Percentiles rank a stretch among this genome's conserved stretches.
Evolutionary conservation across 2,113 vertebrate species (phyloP).

Genomic region (Anoplopoma fimbria): DNA sequence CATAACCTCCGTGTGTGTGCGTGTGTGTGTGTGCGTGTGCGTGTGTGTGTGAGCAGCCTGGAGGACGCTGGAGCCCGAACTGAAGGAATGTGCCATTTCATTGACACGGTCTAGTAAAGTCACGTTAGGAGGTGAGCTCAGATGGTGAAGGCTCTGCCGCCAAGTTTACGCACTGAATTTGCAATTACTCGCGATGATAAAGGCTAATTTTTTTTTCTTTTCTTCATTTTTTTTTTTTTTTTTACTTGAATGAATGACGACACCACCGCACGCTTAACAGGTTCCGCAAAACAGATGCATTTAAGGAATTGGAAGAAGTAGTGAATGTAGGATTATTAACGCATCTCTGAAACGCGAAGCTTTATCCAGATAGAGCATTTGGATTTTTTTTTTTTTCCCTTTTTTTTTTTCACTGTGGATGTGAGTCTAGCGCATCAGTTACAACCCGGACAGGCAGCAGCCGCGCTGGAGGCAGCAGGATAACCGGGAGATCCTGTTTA

Average conservation of each 20-base stretch:
- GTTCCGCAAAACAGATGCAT: neutral
- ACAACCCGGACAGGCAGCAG: constrained; percentile 39
- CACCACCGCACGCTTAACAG: constrained; percentile 38
- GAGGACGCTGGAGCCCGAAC: constrained; percentile 49
- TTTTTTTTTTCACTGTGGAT: constrained; percentile 53
- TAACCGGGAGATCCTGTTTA: constrained; percentile 46
- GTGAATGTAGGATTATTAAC: constrained; percentile 13
- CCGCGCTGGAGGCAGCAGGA: constrained; percentile 42
- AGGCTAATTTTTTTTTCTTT: neutral
- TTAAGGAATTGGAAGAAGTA: constrained; percentile 39
- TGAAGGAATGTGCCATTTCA: constrained; percentile 74
- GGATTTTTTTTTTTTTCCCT: constrained; percentile 37
- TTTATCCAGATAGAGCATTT: constrained; percentile 33
- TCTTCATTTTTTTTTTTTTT: neutral
- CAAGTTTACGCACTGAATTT: constrained; percentile 67
- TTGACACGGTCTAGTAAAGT: constrained; percentile 56
- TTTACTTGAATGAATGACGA: constrained; percentile 72
- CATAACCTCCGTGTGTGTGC: constrained; percentile 6
- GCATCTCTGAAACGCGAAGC: constrained; percentile 23
- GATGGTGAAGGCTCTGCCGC: constrained; percentile 24
- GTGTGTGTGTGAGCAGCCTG: constrained; percentile 28
- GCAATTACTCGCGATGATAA: constrained; percentile 22
- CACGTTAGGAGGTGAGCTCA: constrained; percentile 43
- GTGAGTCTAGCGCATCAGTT: constrained; percentile 65
- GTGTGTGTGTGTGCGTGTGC: too few relatives aligned